A percentile compares a stretch with the other conserved stretches of the same genome.
Conservation (phyloP, 1,140 invertebrate species). For the Zaprionus capensis region DNA sequence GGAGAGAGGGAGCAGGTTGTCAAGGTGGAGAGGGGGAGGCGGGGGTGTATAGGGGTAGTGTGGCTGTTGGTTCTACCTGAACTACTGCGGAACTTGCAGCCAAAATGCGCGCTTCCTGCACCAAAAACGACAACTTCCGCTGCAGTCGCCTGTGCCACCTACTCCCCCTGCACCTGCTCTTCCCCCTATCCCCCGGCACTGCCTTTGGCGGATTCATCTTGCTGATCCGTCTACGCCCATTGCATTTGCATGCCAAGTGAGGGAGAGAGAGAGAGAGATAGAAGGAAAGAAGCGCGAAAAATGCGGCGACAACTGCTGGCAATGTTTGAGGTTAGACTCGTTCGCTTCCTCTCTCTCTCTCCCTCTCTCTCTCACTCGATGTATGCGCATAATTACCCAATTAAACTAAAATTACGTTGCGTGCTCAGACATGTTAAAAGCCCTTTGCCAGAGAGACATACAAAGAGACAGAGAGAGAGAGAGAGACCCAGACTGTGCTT, state of each 20-base stretch:
- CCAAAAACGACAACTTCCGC: slow-evolving; percentile 79
- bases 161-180: background rate
- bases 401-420: slow-evolving; percentile 84
- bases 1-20: background rate
- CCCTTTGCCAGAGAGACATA: slow-evolving; percentile 64
- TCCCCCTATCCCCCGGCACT: background rate
- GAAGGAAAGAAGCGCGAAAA: background rate
- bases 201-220: slow-evolving; percentile 65
- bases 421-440: slow-evolving; percentile 84
- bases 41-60: background rate
- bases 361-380: slow-evolving; percentile 31
- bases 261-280: background rate
- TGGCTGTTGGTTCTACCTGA: slow-evolving; percentile 13
- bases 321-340: slow-evolving; percentile 11
- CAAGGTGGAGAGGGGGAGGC: background rate
- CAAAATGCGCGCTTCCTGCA: slow-evolving; percentile 64
- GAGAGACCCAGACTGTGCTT: background rate
- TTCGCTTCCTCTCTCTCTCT: background rate
- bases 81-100: slow-evolving; percentile 35
- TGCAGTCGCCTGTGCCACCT: slow-evolving; percentile 15
- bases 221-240: slow-evolving; percentile 35
- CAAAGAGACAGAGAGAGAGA: slow-evolving; percentile 26
- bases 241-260: slow-evolving; percentile 1
- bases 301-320: slow-evolving; percentile 9
- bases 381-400: slow-evolving; percentile 84